A percentile compares a stretch with the other conserved stretches of the same genome.
These are phyloP conservation scores for Chloroceryle inda DNA, from an alignment of 2,797 vertebrate species.

Conservation along the genomic window DNA sequence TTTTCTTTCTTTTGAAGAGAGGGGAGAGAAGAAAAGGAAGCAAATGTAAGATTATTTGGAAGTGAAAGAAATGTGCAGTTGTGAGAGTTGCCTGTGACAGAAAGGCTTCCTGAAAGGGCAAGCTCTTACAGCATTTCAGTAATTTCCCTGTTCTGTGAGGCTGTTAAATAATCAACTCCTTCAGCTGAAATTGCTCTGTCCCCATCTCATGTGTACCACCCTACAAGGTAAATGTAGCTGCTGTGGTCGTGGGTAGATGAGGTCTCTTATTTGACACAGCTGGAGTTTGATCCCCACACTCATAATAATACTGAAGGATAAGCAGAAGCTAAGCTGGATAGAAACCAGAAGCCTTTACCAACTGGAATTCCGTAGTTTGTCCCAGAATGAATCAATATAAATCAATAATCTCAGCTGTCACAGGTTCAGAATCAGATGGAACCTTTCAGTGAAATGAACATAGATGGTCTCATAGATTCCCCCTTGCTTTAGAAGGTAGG, in stretches of 20 bases:
- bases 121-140: background rate
- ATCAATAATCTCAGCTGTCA: background rate
- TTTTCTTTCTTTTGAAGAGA: background rate
- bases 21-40: background rate
- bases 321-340: background rate
- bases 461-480: background rate
- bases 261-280: background rate
- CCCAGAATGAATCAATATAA: conserved; percentile 3
- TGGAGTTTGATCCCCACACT: background rate
- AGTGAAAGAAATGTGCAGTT: background rate
- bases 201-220: background rate
- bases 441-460: background rate
- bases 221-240: background rate
- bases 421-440: background rate
- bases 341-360: background rate
- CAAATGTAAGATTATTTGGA: background rate
- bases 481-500: background rate
- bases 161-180: background rate
- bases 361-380: background rate
- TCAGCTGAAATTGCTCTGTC: background rate
- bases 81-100: background rate
- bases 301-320: background rate
- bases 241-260: background rate
- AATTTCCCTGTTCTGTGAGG: background rate
- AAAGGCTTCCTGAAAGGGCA: background rate